Evolutionary conservation across 2,113 vertebrate species (phyloP), one percentile per base, ranked within the genome.

Genomic region (Acanthochromis polyacanthus): DNA sequence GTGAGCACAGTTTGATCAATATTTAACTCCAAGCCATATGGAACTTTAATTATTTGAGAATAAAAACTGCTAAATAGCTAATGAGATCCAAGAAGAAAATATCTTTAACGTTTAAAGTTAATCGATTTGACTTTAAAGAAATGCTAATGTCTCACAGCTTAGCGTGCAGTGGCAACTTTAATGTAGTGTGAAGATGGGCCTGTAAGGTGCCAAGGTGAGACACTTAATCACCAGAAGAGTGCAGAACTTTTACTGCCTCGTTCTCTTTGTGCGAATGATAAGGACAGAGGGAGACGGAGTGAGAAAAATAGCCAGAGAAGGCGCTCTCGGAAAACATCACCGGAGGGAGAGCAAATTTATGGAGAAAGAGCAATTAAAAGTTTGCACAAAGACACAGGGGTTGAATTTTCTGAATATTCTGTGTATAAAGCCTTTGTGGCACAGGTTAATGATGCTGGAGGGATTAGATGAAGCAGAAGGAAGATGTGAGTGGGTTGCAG

Each of bases 351-450:
- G 68, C 19, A 82, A 81, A 90, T 90, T 81, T 89, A 92, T 86
- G 75, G 86, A 88, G 74, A 80, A 84, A 85, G 80, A 87, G 85
- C 89, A 92, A 92, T 94, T 90, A 92, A 89, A 93, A 91, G 83
- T 92, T 91, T 78, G 73, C 78, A 78, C 74, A 82, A 73, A 91
- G 85, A 83, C 87, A 87, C 70, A 32, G 69, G 76, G 67, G 89
- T 71, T 67, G 82, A 55, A 85, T 86, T 81, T 81, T 71, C 32
- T 25, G 65, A 85, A 88, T 81, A 82, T 74, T 88, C 67, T 57
- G 48, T 86, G 74, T 80, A 71, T 80, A 82, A 84, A 85, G 81
- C 57, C 86, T 86, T 83, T 66, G 57, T 89, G 84, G 80, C 81
- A 73, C 79, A 91, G 89, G 86, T 92, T 93, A 93, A 93, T 91